Evolutionary conservation across 1,140 invertebrate species (phyloP).

Genomic region (Mizuhopecten yessoensis): DNA sequence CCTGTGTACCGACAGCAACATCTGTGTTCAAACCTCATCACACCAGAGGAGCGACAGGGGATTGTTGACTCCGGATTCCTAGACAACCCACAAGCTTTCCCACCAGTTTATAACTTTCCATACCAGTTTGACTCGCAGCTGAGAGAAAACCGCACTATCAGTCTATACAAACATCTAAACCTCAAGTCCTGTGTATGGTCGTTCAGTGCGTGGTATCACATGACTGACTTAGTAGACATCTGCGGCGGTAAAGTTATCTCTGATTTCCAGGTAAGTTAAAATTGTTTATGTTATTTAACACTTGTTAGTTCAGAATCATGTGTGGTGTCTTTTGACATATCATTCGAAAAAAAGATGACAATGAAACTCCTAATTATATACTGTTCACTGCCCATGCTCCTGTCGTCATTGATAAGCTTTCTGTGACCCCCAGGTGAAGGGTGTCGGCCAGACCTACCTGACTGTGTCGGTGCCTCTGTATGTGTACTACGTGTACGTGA

Average conservation of each 20-base stretch:
- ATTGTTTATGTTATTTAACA: too few species aligned
- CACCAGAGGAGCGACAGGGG: conserved; percentile 66
- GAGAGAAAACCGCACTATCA: conserved; percentile 79
- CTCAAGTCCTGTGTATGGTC: conserved; percentile 84
- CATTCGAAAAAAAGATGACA: too few species aligned
- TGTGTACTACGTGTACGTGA: conserved; percentile 84
- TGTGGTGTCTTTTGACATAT: too few species aligned
- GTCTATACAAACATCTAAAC: conserved; percentile 84
- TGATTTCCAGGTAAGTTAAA: conserved; percentile 78
- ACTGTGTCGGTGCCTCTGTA: conserved; percentile 84
- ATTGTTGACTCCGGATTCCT: conserved; percentile 80
- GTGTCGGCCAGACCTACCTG: conserved; percentile 82
- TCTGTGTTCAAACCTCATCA: conserved; percentile 84
- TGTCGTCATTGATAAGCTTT: too few species aligned
- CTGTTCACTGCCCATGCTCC: too few species aligned
- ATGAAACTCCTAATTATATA: too few species aligned
- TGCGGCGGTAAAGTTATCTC: conserved; percentile 84
- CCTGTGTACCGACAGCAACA: conserved; percentile 84
- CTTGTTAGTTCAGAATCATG: too few species aligned
- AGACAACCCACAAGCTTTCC: conserved; percentile 58
- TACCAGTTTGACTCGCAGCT: conserved; percentile 80
- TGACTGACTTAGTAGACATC: conserved; percentile 84
- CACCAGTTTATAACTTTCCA: conserved; percentile 72
- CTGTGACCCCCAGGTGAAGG: conserved; percentile 82
- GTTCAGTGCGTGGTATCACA: conserved; percentile 84